Evolutionary conservation across 2,888 invertebrate species (phyloP).

Genomic region (Dryomyza anilis): DNA sequence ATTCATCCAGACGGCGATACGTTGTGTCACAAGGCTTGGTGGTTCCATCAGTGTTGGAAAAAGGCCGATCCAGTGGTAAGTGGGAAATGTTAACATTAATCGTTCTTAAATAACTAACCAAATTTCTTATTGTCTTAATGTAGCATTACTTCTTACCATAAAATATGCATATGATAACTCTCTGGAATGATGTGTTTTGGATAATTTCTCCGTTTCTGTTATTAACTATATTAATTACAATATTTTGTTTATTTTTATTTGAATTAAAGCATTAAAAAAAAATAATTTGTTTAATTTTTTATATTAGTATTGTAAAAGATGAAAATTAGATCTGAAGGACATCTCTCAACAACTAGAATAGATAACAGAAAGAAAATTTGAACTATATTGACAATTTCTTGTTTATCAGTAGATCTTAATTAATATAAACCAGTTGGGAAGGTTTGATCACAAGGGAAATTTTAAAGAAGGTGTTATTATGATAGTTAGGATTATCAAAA

Average conservation of each 20-base stretch:
- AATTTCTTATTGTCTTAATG: background rate
- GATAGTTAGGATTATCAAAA: no score
- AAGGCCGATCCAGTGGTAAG: conserved; percentile 57
- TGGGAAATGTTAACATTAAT: background rate
- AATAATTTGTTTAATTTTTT: background rate
- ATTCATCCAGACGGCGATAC: conserved; percentile 56
- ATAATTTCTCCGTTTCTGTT: background rate
- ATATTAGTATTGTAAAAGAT: no score
- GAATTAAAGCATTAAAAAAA: background rate
- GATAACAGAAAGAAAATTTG: no score
- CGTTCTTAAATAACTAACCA: background rate
- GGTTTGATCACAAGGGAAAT: no score
- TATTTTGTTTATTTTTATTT: background rate
- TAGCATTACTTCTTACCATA: conserved; percentile 52
- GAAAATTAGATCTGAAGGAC: no score
- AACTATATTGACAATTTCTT: no score
- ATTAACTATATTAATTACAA: background rate
- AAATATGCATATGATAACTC: conserved; percentile 17
- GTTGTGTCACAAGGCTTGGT: conserved; percentile 58
- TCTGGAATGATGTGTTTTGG: background rate
- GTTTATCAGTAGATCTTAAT: no score
- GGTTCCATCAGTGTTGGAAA: conserved; percentile 61
- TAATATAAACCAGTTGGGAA: no score
- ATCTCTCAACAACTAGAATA: no score
- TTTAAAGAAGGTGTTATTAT: no score